A percentile compares a stretch with the other conserved stretches of the same genome.
Evolutionary conservation across 1,140 invertebrate species (phyloP).

Genomic region (Ceratosolen fusciceps): DNA sequence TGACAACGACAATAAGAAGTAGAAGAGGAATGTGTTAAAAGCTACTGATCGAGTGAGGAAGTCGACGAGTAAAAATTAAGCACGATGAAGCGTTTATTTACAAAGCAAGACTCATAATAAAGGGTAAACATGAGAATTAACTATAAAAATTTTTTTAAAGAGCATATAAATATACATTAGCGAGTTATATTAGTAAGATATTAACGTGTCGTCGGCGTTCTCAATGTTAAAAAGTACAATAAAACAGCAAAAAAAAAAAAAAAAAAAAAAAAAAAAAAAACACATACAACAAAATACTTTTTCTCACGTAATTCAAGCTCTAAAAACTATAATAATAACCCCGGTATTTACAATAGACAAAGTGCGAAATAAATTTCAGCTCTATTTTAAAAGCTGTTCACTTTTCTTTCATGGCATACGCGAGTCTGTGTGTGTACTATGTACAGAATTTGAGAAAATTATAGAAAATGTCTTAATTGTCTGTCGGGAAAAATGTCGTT

Average conservation of each 20-base stretch:
- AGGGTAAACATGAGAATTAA: conserved; percentile 22
- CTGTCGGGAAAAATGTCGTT: neutral
- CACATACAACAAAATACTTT: conserved; percentile 26
- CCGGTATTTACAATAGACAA: conserved; percentile 18
- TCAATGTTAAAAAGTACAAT: conserved; percentile 29
- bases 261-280: conserved; percentile 36
- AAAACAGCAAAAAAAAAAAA: conserved; percentile 41
- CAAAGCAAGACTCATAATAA: conserved; percentile 40
- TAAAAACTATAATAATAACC: conserved; percentile 36
- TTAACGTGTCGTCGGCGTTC: conserved; percentile 26
- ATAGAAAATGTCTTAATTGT: neutral
- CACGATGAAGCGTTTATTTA: conserved; percentile 50
- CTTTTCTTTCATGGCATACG: neutral
- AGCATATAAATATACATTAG: conserved; percentile 29
- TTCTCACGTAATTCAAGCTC: conserved; percentile 26
- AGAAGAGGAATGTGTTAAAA: conserved; percentile 8
- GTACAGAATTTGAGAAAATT: neutral
- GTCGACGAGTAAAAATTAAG: conserved; percentile 36
- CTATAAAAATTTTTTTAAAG: conserved; percentile 28
- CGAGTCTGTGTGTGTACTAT: too few relatives aligned
- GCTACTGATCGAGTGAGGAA: conserved; percentile 28
- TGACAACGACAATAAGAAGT: too few relatives aligned
- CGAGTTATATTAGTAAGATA: conserved; percentile 37
- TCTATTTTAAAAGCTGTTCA: neutral
- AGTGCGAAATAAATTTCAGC: neutral